Conservation (phyloP, 2,888 invertebrate genomes). For the Drepana falcataria region DNA sequence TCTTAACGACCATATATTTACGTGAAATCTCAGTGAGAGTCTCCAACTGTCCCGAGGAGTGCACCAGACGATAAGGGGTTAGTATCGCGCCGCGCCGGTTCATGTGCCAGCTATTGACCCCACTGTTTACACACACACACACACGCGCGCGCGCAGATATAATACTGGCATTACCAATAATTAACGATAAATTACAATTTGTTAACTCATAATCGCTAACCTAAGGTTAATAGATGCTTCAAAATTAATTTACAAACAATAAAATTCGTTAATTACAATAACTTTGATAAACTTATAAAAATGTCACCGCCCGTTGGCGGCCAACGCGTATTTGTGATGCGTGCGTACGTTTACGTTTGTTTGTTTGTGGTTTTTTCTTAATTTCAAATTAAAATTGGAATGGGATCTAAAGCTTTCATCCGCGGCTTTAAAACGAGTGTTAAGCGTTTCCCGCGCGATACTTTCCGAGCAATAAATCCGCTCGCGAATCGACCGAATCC, state of each 20-base stretch:
- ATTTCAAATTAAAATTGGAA: slow-evolving; percentile 64
- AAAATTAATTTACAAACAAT: slow-evolving; percentile 56
- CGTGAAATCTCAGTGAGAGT: slow-evolving; percentile 69
- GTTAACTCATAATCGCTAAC: slow-evolving; percentile 53
- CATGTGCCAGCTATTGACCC: slow-evolving; percentile 75
- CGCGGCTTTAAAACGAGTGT: slow-evolving; percentile 63
- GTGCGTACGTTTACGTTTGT: background rate
- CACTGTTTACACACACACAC: slow-evolving; percentile 56
- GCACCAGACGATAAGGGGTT: slow-evolving; percentile 63
- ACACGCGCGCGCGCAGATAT: slow-evolving; percentile 19
- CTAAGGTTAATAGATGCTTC: slow-evolving; percentile 59
- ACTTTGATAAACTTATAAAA: slow-evolving; percentile 10
- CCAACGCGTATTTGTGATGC: no score
- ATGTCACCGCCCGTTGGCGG: slow-evolving; percentile 10
- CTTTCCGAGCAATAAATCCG: slow-evolving; percentile 65
- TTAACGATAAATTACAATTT: slow-evolving; percentile 58
- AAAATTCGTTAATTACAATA: slow-evolving; percentile 36
- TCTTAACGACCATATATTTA: slow-evolving; percentile 72
- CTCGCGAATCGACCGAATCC: slow-evolving; percentile 65
- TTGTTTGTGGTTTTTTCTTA: slow-evolving; percentile 39
- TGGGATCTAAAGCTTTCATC: slow-evolving; percentile 67
- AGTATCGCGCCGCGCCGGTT: slow-evolving; percentile 52
- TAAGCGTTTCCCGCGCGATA: slow-evolving; percentile 56
- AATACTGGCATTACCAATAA: slow-evolving; percentile 51
- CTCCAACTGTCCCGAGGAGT: slow-evolving; percentile 59